These are phyloP conservation scores for Aphelinus atriplicis DNA, from an alignment of 1,140 invertebrate genomes.

Conservation along the genomic window DNA sequence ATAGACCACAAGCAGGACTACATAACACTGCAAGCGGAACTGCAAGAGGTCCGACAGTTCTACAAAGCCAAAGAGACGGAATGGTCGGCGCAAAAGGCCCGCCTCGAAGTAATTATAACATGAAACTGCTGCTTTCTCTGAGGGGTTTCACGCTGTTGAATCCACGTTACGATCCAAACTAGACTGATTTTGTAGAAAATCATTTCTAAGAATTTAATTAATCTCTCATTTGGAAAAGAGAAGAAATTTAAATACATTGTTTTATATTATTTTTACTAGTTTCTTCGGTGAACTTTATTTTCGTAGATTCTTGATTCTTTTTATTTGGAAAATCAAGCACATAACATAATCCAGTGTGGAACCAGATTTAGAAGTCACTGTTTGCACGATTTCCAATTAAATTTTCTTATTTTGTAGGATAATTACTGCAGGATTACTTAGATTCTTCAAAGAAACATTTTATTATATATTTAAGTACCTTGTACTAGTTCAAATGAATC, in stretches of 20 bases:
- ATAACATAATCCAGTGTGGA: too few species aligned
- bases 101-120: slow-evolving; percentile 70
- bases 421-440: slow-evolving; percentile 9
- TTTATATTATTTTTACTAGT: too few species aligned
- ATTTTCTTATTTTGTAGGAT: not conserved
- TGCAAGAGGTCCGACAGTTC: slow-evolving; percentile 75
- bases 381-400: too few species aligned
- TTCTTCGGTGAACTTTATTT: too few species aligned
- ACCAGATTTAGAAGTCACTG: too few species aligned
- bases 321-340: too few species aligned
- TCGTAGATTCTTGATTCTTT: not conserved
- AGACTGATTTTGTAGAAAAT: too few species aligned
- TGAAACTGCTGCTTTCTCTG: slow-evolving; percentile 17
- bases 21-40: slow-evolving; percentile 66
- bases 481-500: too few species aligned
- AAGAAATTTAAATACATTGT: too few species aligned
- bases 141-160: slow-evolving; percentile 15
- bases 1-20: slow-evolving; percentile 45
- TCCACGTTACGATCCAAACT: too few species aligned
- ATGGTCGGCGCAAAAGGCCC: slow-evolving; percentile 80
- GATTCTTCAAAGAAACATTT: not conserved
- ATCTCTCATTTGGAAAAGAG: too few species aligned
- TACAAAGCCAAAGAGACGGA: slow-evolving; percentile 74
- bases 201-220: too few species aligned
- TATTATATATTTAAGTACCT: not conserved